Evolutionary conservation across 1,140 invertebrate genomes (phyloP).

Genomic region (Neocloeon triangulifer): DNA sequence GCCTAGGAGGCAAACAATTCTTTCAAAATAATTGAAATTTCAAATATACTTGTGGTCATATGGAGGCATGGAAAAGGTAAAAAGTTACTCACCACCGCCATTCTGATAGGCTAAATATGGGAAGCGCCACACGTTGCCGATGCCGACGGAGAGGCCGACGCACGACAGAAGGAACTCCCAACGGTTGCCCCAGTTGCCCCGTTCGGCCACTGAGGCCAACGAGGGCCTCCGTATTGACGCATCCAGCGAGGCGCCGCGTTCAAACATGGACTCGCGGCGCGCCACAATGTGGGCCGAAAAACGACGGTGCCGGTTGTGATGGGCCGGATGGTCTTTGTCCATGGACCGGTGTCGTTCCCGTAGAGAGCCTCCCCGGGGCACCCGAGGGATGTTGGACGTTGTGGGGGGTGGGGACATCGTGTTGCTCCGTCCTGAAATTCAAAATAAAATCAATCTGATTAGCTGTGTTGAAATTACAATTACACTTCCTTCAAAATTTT

Average conservation of each 20-base stretch:
- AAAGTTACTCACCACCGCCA: constrained; percentile 38
- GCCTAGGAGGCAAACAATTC: too few relatives aligned
- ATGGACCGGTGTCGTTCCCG: constrained; percentile 3
- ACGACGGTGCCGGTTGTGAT: constrained; percentile 6
- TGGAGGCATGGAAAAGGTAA: not conserved
- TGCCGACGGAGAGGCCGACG: constrained; percentile 56
- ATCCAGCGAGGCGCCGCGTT: constrained; percentile 10
- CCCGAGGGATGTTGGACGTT: too few relatives aligned
- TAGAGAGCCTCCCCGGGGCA: constrained; percentile 6
- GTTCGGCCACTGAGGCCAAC: constrained; percentile 11
- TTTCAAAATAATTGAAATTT: too few relatives aligned
- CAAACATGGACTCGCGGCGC: constrained; percentile 10
- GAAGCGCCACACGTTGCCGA: constrained; percentile 77
- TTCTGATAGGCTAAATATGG: constrained; percentile 63
- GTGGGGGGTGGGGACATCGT: too few relatives aligned
- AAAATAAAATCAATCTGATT: too few relatives aligned
- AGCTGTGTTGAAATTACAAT: too few relatives aligned
- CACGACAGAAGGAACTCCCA: constrained; percentile 53
- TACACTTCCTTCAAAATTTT: too few relatives aligned
- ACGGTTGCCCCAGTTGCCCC: constrained; percentile 24
- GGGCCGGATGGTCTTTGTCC: too few relatives aligned
- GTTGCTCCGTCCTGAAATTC: too few relatives aligned
- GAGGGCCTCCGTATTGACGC: constrained; percentile 14
- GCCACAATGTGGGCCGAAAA: constrained; percentile 13
- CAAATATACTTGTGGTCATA: too few relatives aligned